Conservation (phyloP, 2,888 invertebrate species). For the Drosophila tanythrix region DNA sequence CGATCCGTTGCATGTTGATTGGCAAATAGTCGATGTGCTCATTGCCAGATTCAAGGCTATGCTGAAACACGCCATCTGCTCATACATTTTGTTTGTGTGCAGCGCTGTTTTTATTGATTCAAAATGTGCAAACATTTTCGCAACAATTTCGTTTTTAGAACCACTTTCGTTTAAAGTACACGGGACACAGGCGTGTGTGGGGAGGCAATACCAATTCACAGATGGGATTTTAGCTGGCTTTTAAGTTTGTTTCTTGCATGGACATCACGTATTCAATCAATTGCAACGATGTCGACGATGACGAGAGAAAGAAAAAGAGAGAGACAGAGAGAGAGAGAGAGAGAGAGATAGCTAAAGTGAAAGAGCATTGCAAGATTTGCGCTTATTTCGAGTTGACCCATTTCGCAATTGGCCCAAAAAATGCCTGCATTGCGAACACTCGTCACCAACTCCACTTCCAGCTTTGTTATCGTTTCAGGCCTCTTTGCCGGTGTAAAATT, state of each 20-base stretch:
- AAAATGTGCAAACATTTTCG: conserved; percentile 80
- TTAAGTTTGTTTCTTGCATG: conserved; percentile 80
- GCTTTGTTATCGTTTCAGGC: conserved; percentile 38
- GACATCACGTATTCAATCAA: conserved; percentile 81
- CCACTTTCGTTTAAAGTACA: conserved; percentile 73
- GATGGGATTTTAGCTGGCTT: conserved; percentile 49
- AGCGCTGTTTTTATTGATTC: conserved; percentile 69
- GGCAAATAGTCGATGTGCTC: conserved; percentile 50
- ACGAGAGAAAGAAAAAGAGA: conserved; percentile 17
- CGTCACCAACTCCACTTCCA: conserved; percentile 49
- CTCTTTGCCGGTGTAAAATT: conserved; percentile 55
- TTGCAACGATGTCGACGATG: conserved; percentile 71
- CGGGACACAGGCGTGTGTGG: conserved; percentile 15
- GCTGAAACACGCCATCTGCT: conserved; percentile 60
- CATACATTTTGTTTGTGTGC: conserved; percentile 50
- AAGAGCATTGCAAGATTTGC: conserved; percentile 46
- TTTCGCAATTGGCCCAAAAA: conserved; percentile 71
- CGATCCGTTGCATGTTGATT: conserved; percentile 59
- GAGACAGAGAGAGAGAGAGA: conserved; percentile 12
- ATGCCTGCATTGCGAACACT: conserved; percentile 57
- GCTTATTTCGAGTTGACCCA: conserved; percentile 79
- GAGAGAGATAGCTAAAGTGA: conserved; percentile 14
- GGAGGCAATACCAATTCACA: conserved; percentile 3
- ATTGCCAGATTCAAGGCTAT: conserved; percentile 53
- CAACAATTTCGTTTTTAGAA: conserved; percentile 79